phyloP scores from a whole-genome alignment of 2,888 invertebrate species.

The Hirtodrosophila confusa region DNA sequence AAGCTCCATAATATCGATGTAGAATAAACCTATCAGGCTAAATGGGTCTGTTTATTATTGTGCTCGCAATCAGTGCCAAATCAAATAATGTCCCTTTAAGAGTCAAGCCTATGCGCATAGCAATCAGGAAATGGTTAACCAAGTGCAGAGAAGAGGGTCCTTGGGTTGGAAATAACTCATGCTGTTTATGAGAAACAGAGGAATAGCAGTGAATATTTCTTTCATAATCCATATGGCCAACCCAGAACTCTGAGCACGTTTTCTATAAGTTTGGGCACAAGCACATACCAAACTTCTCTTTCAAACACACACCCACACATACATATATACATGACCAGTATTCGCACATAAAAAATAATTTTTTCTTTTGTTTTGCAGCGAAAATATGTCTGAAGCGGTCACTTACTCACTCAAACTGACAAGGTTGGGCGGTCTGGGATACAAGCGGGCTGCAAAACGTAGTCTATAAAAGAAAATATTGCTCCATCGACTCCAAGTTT shows the following conservation, averaged over 20 bases:
- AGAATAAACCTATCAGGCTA: too few species aligned
- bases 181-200: conserved; percentile 30
- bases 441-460: conserved; percentile 52
- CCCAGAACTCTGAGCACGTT: conserved; percentile 40
- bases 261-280: conserved; percentile 25
- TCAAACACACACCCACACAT: conserved; percentile 13
- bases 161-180: conserved; percentile 21
- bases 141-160: conserved; percentile 19
- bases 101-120: conserved; percentile 9
- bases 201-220: conserved; percentile 21
- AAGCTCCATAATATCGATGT: too few species aligned
- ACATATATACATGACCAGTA: conserved; percentile 19
- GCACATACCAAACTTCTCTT: conserved; percentile 9
- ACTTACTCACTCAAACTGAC: conserved; percentile 28
- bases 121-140: conserved; percentile 37
- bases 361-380: conserved; percentile 54
- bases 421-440: conserved; percentile 8
- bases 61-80: neutral
- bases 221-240: conserved; percentile 35
- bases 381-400: conserved; percentile 55
- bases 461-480: conserved; percentile 73
- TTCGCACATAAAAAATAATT: conserved; percentile 49
- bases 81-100: neutral
- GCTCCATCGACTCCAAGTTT: conserved; percentile 41
- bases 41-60: too few species aligned